Evolutionary conservation across 2,113 vertebrate species (phyloP), one percentile per base, ranked within the genome.

Genomic region (Corythornis vintsioides): DNA sequence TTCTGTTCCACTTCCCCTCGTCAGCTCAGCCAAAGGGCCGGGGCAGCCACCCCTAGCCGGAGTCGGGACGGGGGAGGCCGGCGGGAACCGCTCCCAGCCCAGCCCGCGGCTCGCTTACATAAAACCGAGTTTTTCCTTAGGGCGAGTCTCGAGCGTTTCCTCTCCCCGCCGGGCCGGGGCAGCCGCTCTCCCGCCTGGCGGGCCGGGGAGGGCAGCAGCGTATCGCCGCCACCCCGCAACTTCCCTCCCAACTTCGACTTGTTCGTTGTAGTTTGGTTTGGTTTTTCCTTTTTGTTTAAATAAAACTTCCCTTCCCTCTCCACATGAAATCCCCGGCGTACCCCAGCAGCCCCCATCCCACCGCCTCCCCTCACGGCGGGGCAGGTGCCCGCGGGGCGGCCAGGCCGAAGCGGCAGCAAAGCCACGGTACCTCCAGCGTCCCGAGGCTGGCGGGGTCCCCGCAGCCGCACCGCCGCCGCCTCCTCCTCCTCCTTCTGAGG

Each of bases 161-260:
- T 9, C 52, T 15, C 33, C 80, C 26, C 47, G 20, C 61, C 45
- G 31, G 10, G 59, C 43, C 66, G n/a, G 75, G 38, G 15, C 71
- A 25, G 48, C 72, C 43, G 38, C 47, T 61, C 53, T 61, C 70
- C 71, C 53, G n/a, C 42, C 69, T 8, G 17, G n/a, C 56, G 11
- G 33, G 35, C 45, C 25, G 18, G 31, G 38, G 38, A 31, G n/a
- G 45, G 18, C 13, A 16, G 48, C 67, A 47, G 38, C 43, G 40
- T 61, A 40, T 38, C 70, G 61, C 55, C 67, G 24, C 86, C 40
- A 38, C 60, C 38, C 22, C 43, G 5, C 43, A 1, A 93, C 29
- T 88, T 85, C 38, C 33, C 79, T 86, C 67, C 19, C 2, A 86
- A 91, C 59, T 95, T 91, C 82, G 57, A 12, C n/a, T 73, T 80